These are phyloP conservation scores for Emmelina monodactyla DNA, from an alignment of 2,888 invertebrate species.

Conservation along the genomic window DNA sequence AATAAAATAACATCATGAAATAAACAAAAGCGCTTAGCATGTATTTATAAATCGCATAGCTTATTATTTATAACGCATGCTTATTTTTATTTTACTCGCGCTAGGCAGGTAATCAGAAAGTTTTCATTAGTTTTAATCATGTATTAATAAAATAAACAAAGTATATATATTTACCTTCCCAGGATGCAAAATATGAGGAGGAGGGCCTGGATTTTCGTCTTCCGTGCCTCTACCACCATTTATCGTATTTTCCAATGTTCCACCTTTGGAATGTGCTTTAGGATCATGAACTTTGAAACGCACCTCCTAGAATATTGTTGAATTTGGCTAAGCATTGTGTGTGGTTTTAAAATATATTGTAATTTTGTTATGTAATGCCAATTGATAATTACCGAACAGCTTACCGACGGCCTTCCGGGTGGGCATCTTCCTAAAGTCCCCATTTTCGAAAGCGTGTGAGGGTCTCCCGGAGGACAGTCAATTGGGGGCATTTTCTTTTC, in stretches of 20 bases:
- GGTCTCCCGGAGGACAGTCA: slow-evolving; percentile 78
- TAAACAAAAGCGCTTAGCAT: no score
- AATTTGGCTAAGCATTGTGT: no score
- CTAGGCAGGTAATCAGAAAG: no score
- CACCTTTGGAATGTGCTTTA: slow-evolving; percentile 92
- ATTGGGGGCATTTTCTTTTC: slow-evolving; percentile 87
- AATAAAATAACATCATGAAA: no score
- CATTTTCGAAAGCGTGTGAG: slow-evolving; percentile 73
- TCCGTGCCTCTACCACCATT: slow-evolving; percentile 78
- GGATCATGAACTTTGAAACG: slow-evolving; percentile 95
- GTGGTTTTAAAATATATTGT: no score
- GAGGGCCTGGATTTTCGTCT: slow-evolving; percentile 71
- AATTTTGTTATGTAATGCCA: no score
- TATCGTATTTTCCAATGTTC: slow-evolving; percentile 89
- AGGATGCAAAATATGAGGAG: slow-evolving; percentile 83
- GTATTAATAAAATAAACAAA: background rate
- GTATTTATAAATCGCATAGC: no score
- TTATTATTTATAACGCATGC: no score
- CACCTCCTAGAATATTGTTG: slow-evolving; percentile 89
- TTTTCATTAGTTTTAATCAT: no score
- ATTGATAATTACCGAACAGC: slow-evolving; percentile 26
- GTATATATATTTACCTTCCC: slow-evolving; percentile 69
- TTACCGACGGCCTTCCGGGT: slow-evolving; percentile 60
- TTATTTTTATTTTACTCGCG: no score
- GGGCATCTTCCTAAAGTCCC: slow-evolving; percentile 75